phyloP scores from a whole-genome alignment of 2,113 vertebrate species.

The Phylloscopus trochiloides region DNA sequence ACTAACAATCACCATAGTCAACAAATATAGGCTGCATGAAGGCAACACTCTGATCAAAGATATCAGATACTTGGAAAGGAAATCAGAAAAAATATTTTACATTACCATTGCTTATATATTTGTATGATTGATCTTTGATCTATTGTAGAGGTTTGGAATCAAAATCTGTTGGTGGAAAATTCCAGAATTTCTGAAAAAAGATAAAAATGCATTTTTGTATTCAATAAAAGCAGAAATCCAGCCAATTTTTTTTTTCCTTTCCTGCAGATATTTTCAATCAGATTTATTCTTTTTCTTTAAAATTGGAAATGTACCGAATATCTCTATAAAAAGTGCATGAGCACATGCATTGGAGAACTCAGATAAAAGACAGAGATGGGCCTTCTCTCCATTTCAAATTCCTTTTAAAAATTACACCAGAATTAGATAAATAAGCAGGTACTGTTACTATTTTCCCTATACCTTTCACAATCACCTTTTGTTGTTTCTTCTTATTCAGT shows the following conservation, averaged over 20 bases:
- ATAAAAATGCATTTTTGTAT: background rate
- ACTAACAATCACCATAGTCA: background rate
- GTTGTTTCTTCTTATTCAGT: background rate
- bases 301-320: background rate
- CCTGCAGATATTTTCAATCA: background rate
- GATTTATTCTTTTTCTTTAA: background rate
- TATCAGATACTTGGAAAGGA: background rate
- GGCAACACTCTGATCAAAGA: background rate
- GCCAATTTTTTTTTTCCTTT: background rate
- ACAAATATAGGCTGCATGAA: background rate
- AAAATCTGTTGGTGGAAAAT: background rate
- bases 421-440: background rate
- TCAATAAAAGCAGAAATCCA: background rate
- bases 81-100: background rate
- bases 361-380: background rate
- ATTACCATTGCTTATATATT: fast-evolving
- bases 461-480: background rate
- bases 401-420: background rate
- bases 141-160: background rate
- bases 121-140: background rate
- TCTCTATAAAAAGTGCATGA: background rate
- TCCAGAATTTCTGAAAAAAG: background rate
- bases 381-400: background rate
- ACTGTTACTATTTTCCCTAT: background rate
- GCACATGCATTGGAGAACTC: background rate